Evolutionary conservation across 1,140 invertebrate genomes (phyloP), one percentile per base, ranked within the genome.

Genomic region (Rhyzopertha dominica): DNA sequence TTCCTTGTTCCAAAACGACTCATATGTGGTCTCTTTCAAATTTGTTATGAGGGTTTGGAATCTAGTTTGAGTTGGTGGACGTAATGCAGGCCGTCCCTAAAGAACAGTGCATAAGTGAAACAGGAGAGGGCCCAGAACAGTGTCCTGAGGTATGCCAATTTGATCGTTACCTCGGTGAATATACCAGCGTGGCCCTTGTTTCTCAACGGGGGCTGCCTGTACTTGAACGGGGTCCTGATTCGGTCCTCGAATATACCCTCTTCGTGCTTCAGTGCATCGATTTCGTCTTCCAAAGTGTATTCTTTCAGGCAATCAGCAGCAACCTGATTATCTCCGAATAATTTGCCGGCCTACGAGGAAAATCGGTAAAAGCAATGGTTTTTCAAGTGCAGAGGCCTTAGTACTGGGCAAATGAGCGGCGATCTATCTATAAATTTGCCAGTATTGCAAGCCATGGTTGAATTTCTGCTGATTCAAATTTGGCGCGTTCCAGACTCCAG

Each of bases 11-110:
- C 75, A 77, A 43, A 72, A 74, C 4, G 71, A 74, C 7, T 56
- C 24, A 52, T 73, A 74, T 3, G 66, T 41, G 0, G 74, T 74
- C 35, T 73, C 69, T 53, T 70, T 72, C 4, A 77, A 58, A 44
- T 77, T 72, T 13, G 65, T 61, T 31, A 72, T 66, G 2, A 77
- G 49, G 8, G 60, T 65, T 59, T 73, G 64, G 48, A 74, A 76
- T 51, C 72, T 70, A 8, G 70, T 66, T 62, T 70, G 65, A 0
- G 56, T 53, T 18, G 65, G 63, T 26, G 69, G 70, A 24, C 44
- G 41, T 14, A 65, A 19, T 26, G 53, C 5, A 20, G 31, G 20
- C 41, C 16, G 23, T 35, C 38, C 45, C 49, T 51, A 39, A 32
- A 34, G 5, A 22, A 23, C 5, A 14, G 5, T 44, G 4, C 22